Evolutionary conservation across 2,888 invertebrate genomes (phyloP), one percentile per base, ranked within the genome.

Genomic region (Eristalis tenax): DNA sequence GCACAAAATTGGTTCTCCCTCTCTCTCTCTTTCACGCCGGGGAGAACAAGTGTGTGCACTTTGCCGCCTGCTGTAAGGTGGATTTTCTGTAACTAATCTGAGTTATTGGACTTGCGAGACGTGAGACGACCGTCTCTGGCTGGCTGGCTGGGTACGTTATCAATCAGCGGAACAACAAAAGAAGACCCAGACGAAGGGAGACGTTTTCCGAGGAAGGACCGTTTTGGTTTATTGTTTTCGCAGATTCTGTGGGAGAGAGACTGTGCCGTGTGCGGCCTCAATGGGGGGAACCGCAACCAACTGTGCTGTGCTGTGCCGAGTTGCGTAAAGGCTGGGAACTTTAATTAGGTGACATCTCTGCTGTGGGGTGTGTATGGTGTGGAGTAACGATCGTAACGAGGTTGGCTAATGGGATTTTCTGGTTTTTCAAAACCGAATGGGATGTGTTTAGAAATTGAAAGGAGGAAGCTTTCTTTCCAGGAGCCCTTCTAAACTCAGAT

Each of bases 71-170:
- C 50, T 28, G 70, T 40, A 63, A 50, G 74, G 61, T 82, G 77
- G 59, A 75, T 82, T 78, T 77, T 74, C 82, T 82, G 74, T 78
- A 78, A 43, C 86, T 82, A 86, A 86, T 86, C 82, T 82, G 74
- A 86, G 61, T 86, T 86, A 82, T 69, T 68, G 73, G 64, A 81
- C 76, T 59, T 22, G 70, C 64, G 38, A 50, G 81, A 77, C 81
- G 71, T 43, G 57, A 50, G 50, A 50, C 50, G 50, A 50, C 50
- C 50, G 50, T 8, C 50, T 13, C 26, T 26, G 26, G 26, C 26
- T 26, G 26, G 32, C 32, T 32, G 32, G 32, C 74, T 81, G 57
- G 50, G 38, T 70, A 73, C 26, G 81, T 68, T 70, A 81, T 81
- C 77, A 85, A 81, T 85, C 85, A 77, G 64, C 64, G 59, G 73